Base-by-base conservation (phyloP, 2,888 invertebrate species). In the Luperina nickerlii region DNA sequence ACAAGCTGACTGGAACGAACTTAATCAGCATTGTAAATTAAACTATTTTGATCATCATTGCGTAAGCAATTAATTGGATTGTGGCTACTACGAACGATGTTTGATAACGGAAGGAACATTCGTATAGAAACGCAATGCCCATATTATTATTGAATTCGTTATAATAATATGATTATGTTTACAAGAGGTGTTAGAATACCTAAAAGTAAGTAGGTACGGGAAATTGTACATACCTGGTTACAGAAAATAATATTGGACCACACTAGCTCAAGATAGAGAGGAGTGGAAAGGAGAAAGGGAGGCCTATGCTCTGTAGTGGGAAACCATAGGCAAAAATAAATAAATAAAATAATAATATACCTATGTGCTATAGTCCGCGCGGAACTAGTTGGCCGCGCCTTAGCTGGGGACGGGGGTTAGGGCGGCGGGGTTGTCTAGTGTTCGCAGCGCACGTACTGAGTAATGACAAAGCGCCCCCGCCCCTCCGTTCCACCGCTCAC, bases 21-120 rank as follows among this genome's bases (percentile, higher is more conserved):
- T 71, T 81, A 79, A 81, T 84, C 80, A 88, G 87, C 72, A 83
- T 75, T 83, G 82, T 78, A 81, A 87, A 84, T 83, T 70, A 81
- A 83, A 72, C 73, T 76, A 81, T 76, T 70, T 74, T 77, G 78
- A 62, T 63, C 62, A 62, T 63, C 62, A 48, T 67, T 77, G 73
- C 72, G 65, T 79, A 57, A 77, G 76, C 73, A 62, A 82, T 78
- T 76, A 74, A 79, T 79, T 87, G 67, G 62, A 62, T 76, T 73
- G 48, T 63, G 45, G 42, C 32, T 57, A 27, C 15, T 69, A 62
- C 7, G 24, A 20, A 27, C 27, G 27, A 15, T 32, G 65, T 60
- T 73, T 76, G 48, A 3, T 62, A 27, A 45, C 7, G 15, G 15
- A 27, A 51, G 27, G 60, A 27, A 68, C 7, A n/a, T 27, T 51